phyloP scores from a whole-genome alignment of 1,140 invertebrate species.

The Trissolcus basalis region DNA sequence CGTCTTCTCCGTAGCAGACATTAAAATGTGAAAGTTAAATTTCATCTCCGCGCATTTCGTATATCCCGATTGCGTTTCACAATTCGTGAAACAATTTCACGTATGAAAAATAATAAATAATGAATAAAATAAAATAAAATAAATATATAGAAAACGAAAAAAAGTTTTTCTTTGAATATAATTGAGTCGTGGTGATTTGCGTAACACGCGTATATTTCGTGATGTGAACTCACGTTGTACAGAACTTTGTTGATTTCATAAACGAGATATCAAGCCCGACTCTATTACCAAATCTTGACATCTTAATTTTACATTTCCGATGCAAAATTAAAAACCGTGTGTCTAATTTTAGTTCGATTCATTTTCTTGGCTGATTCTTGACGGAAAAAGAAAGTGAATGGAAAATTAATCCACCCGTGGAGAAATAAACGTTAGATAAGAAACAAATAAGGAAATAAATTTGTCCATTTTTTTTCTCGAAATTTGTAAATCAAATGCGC shows the following conservation, averaged over 20 bases:
- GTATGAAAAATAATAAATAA: slow-evolving; percentile 26
- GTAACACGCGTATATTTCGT: slow-evolving; percentile 41
- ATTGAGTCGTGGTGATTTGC: slow-evolving; percentile 38
- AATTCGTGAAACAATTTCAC: slow-evolving; percentile 33
- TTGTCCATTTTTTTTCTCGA: too few relatives aligned
- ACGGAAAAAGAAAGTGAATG: slow-evolving; percentile 13
- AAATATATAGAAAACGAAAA: too few relatives aligned
- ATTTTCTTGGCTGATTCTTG: slow-evolving; percentile 10
- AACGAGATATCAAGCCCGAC: too few relatives aligned
- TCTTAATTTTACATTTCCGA: not conserved
- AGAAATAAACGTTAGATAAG: slow-evolving; percentile 5
- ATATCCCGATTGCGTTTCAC: slow-evolving; percentile 21
- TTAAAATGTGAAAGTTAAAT: slow-evolving; percentile 47
- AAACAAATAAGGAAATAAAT: not conserved
- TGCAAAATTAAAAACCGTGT: slow-evolving; percentile 12
- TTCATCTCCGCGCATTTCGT: slow-evolving; percentile 23
- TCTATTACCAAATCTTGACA: too few relatives aligned
- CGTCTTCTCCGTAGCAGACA: slow-evolving; percentile 15
- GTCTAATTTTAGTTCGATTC: slow-evolving; percentile 35
- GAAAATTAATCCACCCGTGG: slow-evolving; percentile 6
- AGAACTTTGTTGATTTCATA: not conserved
- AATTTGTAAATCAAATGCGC: too few relatives aligned
- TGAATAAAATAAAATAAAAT: not conserved
- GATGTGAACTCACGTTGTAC: slow-evolving; percentile 20
- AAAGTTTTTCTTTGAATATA: slow-evolving; percentile 33